phyloP scores from a whole-genome alignment of 2,888 invertebrate genomes.

The Steinernema hermaphroditum region DNA sequence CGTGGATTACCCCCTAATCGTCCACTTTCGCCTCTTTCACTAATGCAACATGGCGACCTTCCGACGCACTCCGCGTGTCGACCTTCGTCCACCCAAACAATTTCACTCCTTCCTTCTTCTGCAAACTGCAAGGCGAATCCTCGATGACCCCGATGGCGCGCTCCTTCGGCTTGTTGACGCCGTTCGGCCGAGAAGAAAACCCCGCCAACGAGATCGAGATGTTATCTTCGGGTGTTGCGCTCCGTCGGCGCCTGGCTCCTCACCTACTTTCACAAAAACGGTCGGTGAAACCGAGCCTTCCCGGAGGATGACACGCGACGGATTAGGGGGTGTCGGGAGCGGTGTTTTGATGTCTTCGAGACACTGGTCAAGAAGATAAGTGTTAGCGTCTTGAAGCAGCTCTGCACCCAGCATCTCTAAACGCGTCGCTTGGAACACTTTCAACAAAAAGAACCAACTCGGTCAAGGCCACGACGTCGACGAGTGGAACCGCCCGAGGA shows the following conservation, averaged over 20 bases:
- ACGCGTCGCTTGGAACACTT: too few relatives aligned
- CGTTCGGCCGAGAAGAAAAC: slow-evolving; percentile 20
- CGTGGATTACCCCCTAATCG: slow-evolving; percentile 24
- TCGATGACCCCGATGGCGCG: slow-evolving; percentile 16
- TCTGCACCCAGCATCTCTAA: too few relatives aligned
- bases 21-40: background rate
- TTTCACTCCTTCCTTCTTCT: background rate
- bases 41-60: slow-evolving; percentile 15
- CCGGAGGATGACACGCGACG: slow-evolving; percentile 7
- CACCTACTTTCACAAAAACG: slow-evolving; percentile 23
- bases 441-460: too few relatives aligned
- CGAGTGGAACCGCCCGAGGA: too few relatives aligned
- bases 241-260: slow-evolving; percentile 17
- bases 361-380: too few relatives aligned
- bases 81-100: slow-evolving; percentile 1
- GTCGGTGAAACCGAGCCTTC: slow-evolving; percentile 4
- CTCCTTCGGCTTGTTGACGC: slow-evolving; percentile 25
- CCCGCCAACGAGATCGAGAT: slow-evolving; percentile 20
- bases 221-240: slow-evolving; percentile 8
- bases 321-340: background rate
- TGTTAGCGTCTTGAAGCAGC: too few relatives aligned
- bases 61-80: background rate
- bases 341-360: too few relatives aligned
- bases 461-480: too few relatives aligned
- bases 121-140: background rate